phyloP scores from a whole-genome alignment of 2,888 invertebrate genomes.

The Apamea anceps region DNA sequence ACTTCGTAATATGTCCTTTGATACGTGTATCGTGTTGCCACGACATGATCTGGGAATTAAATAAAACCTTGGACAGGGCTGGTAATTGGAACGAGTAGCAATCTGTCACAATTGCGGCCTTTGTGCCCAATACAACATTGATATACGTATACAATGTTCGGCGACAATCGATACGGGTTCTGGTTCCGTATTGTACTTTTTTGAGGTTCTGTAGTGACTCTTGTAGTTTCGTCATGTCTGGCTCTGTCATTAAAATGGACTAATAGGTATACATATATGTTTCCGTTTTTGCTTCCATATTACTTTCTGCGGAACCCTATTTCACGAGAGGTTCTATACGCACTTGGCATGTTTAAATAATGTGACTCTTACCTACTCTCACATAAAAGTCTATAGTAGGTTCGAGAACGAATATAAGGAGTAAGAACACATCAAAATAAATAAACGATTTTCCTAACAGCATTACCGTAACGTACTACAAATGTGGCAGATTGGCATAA shows the following conservation, averaged over 20 bases:
- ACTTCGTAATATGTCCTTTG: slow-evolving; percentile 37
- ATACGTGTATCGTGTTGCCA: slow-evolving; percentile 54
- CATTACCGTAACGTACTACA: slow-evolving; percentile 19
- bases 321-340: slow-evolving; percentile 11
- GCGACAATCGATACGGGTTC: slow-evolving; percentile 47
- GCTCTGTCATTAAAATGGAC: neutral
- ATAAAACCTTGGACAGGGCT: slow-evolving; percentile 56
- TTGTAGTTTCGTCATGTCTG: neutral
- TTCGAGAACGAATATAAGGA: neutral
- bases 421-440: slow-evolving; percentile 10
- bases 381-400: neutral
- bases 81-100: slow-evolving; percentile 58
- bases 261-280: neutral
- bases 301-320: neutral
- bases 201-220: neutral
- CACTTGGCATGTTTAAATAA: slow-evolving; percentile 18
- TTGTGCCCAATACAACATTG: slow-evolving; percentile 49
- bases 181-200: slow-evolving; percentile 47
- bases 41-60: slow-evolving; percentile 56
- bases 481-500: slow-evolving; percentile 35
- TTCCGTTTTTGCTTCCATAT: neutral
- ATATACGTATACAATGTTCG: slow-evolving; percentile 31
- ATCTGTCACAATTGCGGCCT: slow-evolving; percentile 60
- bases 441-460: slow-evolving; percentile 15
- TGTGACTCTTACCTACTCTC: neutral